Conservation (phyloP, 2,797 vertebrate genomes). For the Mormyrus hasselquistii region DNA sequence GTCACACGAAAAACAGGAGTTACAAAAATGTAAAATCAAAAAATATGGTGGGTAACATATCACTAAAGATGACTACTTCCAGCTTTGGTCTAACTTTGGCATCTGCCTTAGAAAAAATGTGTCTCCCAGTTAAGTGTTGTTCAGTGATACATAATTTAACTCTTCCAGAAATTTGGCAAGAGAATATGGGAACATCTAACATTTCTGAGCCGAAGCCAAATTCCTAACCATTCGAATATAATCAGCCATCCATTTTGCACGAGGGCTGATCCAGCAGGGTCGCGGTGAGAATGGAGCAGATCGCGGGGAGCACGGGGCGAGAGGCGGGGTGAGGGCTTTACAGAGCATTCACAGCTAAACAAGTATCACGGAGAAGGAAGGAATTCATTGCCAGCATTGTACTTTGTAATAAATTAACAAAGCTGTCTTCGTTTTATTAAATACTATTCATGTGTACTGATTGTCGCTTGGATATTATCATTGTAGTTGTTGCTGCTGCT, state of each 20-base stretch:
- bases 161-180: conserved; percentile 3
- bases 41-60: not conserved
- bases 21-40: not conserved
- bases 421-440: not conserved
- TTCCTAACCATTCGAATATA: not conserved
- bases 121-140: not conserved
- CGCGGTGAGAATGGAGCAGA: not conserved
- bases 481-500: not conserved
- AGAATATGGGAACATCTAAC: not conserved
- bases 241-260: not conserved
- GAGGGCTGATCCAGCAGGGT: not conserved
- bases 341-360: not conserved
- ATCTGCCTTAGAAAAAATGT: not conserved
- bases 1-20: not conserved
- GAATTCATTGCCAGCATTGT: not conserved
- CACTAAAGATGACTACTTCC: not conserved
- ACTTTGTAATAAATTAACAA: not conserved
- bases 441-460: not conserved
- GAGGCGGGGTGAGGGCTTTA: not conserved
- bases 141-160: conserved; percentile 9
- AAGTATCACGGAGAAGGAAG: not conserved
- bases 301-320: not conserved
- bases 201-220: not conserved
- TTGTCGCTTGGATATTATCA: not conserved
- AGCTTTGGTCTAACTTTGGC: not conserved